Conservation (phyloP, 2,888 invertebrate genomes). For the Platycnemis pennipes region DNA sequence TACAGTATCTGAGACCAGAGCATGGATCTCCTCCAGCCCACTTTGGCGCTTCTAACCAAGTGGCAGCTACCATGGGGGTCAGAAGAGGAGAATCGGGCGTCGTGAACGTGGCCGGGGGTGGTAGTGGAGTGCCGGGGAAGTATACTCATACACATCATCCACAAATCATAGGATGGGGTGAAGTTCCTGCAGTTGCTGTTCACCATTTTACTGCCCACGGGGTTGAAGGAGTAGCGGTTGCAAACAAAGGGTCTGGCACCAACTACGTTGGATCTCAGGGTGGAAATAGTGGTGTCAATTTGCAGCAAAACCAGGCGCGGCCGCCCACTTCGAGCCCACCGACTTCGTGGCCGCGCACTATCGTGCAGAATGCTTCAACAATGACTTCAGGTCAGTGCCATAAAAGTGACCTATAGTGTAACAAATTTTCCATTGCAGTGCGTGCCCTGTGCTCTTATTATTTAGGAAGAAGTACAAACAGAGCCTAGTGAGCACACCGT, state of each 20-base stretch:
- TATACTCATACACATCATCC: conserved; percentile 60
- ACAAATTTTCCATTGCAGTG: too few relatives aligned
- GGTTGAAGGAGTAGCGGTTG: conserved; percentile 23
- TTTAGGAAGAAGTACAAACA: too few relatives aligned
- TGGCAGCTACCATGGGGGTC: conserved; percentile 65
- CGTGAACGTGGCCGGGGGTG: not conserved
- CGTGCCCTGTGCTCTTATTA: too few relatives aligned
- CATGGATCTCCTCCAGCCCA: conserved; percentile 68
- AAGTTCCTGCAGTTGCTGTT: conserved; percentile 68
- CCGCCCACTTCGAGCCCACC: conserved; percentile 55
- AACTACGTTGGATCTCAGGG: conserved; percentile 57
- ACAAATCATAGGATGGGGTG: conserved; percentile 71
- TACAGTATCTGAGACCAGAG: conserved; percentile 71
- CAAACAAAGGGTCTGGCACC: conserved; percentile 29
- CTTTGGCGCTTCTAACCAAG: conserved; percentile 53
- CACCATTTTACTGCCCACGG: conserved; percentile 59
- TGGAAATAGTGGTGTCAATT: conserved; percentile 36
- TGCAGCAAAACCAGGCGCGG: conserved; percentile 55
- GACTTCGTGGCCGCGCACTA: conserved; percentile 48
- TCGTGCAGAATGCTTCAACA: conserved; percentile 65
- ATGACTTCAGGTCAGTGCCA: conserved; percentile 57
- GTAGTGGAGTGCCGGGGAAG: conserved; percentile 60
- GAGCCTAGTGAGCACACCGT: too few relatives aligned
- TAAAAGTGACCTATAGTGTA: too few relatives aligned
- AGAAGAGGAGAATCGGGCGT: conserved; percentile 37